Percentiles rank a stretch among this genome's conserved stretches.
These are phyloP conservation scores for Tubulanus polymorphus DNA, from an alignment of 2,888 invertebrate species.

Conservation along the genomic window DNA sequence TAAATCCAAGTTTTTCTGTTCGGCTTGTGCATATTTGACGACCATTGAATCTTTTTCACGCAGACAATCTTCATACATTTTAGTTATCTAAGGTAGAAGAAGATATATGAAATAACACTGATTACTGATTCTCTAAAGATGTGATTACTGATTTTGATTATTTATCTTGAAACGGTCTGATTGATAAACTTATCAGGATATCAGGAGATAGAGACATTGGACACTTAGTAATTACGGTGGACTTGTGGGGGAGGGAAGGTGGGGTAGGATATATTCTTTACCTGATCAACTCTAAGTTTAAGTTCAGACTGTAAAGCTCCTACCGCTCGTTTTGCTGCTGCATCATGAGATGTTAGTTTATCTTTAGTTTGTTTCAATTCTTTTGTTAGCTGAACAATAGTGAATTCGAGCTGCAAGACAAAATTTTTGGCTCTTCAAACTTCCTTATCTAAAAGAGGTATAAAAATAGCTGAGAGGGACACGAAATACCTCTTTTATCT, in stretches of 20 bases:
- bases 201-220: neutral
- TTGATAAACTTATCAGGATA: neutral
- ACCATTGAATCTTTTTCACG: slow-evolving; percentile 51
- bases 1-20: slow-evolving; percentile 46
- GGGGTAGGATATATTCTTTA: slow-evolving; percentile 13
- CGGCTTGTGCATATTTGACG: slow-evolving; percentile 50
- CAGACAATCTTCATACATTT: slow-evolving; percentile 38
- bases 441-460: neutral
- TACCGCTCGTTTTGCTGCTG: slow-evolving; percentile 40
- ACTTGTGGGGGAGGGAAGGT: neutral
- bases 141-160: neutral
- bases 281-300: slow-evolving; percentile 42
- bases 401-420: slow-evolving; percentile 37
- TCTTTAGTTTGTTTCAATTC: slow-evolving; percentile 41
- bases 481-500: slow-evolving; percentile 36
- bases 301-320: slow-evolving; percentile 41
- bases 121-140: too few relatives aligned
- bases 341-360: slow-evolving; percentile 40
- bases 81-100: slow-evolving; percentile 31
- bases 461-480: neutral
- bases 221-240: neutral
- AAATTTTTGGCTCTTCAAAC: neutral
- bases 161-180: neutral
- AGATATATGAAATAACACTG: too few relatives aligned
- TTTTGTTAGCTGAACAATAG: slow-evolving; percentile 37